Conservation (phyloP, 2,113 vertebrate genomes). For the Nannospalax galili region DNA sequence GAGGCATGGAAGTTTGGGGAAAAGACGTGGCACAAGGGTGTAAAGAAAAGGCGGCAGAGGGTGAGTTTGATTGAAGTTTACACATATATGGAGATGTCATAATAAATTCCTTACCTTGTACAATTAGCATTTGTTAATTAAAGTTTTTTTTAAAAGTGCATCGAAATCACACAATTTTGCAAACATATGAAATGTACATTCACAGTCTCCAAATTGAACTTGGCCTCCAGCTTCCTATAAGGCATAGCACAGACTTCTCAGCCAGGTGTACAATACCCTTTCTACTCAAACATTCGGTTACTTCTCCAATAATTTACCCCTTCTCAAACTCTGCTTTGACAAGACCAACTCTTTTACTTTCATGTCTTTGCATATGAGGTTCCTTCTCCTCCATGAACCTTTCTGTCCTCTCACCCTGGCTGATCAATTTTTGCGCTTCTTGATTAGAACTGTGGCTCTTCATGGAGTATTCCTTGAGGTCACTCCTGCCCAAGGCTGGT, state of each 20-base stretch:
- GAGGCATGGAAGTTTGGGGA: too few species aligned
- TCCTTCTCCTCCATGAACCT: too few species aligned
- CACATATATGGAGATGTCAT: not conserved
- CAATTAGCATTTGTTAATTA: not conserved
- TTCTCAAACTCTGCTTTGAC: not conserved
- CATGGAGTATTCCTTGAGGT: too few species aligned
- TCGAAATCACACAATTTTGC: not conserved
- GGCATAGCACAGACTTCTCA: not conserved
- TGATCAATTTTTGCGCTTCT: not conserved
- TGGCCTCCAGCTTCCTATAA: not conserved
- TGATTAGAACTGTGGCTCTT: not conserved
- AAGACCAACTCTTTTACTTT: not conserved
- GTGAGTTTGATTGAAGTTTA: not conserved
- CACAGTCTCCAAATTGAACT: not conserved
- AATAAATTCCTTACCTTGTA: not conserved
- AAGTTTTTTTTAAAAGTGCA: too few species aligned
- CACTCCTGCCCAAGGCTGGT: too few species aligned
- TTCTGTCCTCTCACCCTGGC: not conserved
- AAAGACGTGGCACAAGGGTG: too few species aligned
- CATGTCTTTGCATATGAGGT: not conserved
- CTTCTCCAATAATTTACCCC: not conserved
- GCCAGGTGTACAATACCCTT: not conserved
- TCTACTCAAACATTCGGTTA: too few species aligned
- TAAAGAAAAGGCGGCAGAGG: not conserved
- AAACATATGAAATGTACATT: not conserved